Conservation (phyloP, 2,113 vertebrate species). For the Gorilla gorilla region DNA sequence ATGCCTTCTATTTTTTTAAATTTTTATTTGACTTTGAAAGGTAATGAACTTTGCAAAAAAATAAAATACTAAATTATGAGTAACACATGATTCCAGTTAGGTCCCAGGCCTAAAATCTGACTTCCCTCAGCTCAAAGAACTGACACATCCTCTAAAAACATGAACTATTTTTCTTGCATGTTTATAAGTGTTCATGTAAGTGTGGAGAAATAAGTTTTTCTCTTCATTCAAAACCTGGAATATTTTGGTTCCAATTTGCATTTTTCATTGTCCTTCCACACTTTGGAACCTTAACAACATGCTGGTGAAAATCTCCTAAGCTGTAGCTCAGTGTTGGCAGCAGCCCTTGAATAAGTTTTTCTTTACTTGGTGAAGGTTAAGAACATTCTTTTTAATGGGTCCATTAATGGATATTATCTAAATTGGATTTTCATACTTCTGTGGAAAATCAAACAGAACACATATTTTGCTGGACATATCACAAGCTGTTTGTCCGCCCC, state of each 20-base stretch:
- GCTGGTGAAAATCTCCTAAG: not conserved
- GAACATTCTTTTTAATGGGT: not conserved
- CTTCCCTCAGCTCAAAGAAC: not conserved
- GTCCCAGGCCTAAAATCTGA: not conserved
- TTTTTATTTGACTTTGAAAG: conserved; percentile 9
- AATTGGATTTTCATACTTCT: not conserved
- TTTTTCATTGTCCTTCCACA: not conserved
- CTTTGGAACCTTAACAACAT: not conserved
- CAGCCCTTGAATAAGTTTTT: not conserved
- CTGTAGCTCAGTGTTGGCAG: not conserved
- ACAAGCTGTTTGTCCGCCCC: not conserved
- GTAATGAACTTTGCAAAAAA: not conserved
- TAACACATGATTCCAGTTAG: conserved; percentile 16
- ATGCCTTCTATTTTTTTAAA: not conserved
- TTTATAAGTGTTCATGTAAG: not conserved
- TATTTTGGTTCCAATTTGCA: not conserved
- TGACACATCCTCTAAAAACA: not conserved
- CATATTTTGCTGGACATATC: not conserved
- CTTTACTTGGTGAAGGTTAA: not conserved
- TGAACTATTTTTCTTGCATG: not conserved
- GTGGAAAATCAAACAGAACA: not conserved
- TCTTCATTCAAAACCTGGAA: conserved; percentile 13
- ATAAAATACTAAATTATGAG: not conserved
- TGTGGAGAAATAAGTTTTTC: not conserved
- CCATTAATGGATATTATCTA: not conserved